Evolutionary conservation across 2,113 vertebrate genomes (phyloP).

Genomic region (Bothrops jararaca): DNA sequence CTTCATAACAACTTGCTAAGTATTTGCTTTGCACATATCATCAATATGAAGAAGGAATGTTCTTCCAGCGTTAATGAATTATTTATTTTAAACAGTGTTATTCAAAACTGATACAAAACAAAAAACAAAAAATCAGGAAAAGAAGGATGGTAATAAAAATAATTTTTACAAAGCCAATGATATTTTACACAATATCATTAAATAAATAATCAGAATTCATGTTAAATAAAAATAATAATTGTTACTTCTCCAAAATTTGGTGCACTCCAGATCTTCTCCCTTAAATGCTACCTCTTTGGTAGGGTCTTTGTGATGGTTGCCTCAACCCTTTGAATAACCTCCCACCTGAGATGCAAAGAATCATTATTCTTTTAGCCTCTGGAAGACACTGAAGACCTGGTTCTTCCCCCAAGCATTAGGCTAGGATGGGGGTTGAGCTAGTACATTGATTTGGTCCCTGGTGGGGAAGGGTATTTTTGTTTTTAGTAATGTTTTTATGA

Average conservation of each 20-base stretch:
- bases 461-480: neutral
- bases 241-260: neutral
- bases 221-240: neutral
- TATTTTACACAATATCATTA: neutral
- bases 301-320: neutral
- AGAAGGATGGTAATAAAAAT: neutral
- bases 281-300: neutral
- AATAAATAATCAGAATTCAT: neutral
- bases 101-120: neutral
- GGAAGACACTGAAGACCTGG: neutral
- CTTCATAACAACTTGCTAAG: neutral
- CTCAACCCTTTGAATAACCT: neutral
- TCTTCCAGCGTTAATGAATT: neutral
- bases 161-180: neutral
- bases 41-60: neutral
- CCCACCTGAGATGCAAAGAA: neutral
- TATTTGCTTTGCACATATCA: neutral
- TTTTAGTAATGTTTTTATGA: neutral
- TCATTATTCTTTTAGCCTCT: neutral
- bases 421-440: neutral
- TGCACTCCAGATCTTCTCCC: neutral
- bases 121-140: neutral
- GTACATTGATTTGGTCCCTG: neutral
- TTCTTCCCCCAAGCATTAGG: neutral
- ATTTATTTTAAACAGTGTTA: neutral